A percentile compares a stretch with the other conserved stretches of the same genome.
Evolutionary conservation across 2,797 vertebrate genomes (phyloP).

Genomic region (Linurgus olivaceus): DNA sequence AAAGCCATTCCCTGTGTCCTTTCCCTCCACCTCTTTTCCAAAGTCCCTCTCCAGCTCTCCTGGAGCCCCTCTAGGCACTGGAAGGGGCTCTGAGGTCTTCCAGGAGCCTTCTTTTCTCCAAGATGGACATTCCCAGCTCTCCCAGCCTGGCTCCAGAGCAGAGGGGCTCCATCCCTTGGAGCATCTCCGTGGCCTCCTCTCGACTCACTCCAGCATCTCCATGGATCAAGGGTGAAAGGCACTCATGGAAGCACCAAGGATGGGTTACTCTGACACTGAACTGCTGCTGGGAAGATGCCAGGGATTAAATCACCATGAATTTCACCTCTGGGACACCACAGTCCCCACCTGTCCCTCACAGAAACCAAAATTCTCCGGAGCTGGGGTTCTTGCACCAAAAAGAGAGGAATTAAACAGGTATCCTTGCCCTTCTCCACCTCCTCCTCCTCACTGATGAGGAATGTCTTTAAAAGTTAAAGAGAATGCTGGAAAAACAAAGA

Average conservation of each 20-base stretch:
- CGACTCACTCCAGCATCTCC: fast-evolving
- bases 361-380: background rate
- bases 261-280: background rate
- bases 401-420: background rate
- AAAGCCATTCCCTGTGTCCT: background rate
- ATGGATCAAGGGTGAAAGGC: background rate
- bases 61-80: background rate
- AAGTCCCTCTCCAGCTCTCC: background rate
- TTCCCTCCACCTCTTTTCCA: fast-evolving
- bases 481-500: background rate
- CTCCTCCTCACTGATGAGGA: background rate
- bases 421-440: background rate
- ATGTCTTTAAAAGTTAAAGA: background rate
- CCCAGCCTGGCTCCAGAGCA: background rate
- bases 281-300: background rate
- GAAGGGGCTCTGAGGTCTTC: fast-evolving
- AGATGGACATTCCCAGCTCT: background rate
- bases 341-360: background rate
- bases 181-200: fast-evolving
- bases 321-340: background rate
- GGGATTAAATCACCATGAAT: background rate
- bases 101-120: fast-evolving
- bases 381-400: background rate
- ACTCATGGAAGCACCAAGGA: background rate
- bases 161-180: background rate